These are phyloP conservation scores for Trinorchestia longiramus DNA, from an alignment of 1,140 invertebrate genomes.

Conservation along the genomic window DNA sequence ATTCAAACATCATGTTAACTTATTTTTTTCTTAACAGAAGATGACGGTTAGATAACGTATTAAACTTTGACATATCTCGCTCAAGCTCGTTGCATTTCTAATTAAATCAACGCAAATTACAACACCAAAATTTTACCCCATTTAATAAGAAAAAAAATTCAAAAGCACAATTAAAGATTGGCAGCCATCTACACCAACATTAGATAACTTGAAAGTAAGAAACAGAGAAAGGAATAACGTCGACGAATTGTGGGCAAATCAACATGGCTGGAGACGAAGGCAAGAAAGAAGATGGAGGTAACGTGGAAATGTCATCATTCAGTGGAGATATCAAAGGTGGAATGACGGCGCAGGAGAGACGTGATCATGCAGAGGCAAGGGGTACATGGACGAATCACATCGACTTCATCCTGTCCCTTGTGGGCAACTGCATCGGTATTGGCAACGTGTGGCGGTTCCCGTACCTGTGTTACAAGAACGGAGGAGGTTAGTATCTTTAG, in stretches of 20 bases:
- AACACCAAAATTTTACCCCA: background rate
- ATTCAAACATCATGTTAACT: background rate
- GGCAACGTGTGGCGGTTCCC: slow-evolving; percentile 81
- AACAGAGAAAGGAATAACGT: background rate
- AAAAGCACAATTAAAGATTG: background rate
- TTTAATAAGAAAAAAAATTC: background rate
- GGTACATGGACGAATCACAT: slow-evolving; percentile 56
- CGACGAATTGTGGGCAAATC: background rate
- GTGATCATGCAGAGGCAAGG: slow-evolving; percentile 16
- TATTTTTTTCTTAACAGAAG: background rate
- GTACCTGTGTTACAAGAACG: slow-evolving; percentile 78
- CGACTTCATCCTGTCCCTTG: slow-evolving; percentile 55
- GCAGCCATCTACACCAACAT: background rate
- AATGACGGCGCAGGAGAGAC: slow-evolving; percentile 17
- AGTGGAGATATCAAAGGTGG: background rate
- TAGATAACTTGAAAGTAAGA: background rate
- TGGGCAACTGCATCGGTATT: slow-evolving; percentile 57
- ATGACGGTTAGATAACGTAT: slow-evolving; percentile 17
- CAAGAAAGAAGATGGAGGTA: slow-evolving; percentile 41
- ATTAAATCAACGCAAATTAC: background rate
- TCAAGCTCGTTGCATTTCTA: background rate
- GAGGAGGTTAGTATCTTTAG: slow-evolving; percentile 72
- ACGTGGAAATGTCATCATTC: slow-evolving; percentile 10
- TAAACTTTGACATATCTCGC: background rate
- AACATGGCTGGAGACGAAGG: background rate